phyloP scores from a whole-genome alignment of 1,140 invertebrate species.

The Triops longicaudatus region DNA sequence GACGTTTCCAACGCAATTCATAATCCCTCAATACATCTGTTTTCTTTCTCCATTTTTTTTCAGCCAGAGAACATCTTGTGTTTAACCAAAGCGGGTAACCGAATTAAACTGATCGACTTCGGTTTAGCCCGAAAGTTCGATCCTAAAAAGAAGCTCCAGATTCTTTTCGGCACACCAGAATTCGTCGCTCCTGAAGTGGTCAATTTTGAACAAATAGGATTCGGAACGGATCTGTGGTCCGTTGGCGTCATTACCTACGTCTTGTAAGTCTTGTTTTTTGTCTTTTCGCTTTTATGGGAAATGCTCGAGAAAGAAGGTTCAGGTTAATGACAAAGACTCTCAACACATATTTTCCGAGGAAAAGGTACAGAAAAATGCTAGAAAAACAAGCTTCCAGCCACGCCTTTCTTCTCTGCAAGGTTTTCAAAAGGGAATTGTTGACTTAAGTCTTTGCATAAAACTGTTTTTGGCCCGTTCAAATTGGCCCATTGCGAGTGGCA shows the following conservation, averaged over 20 bases:
- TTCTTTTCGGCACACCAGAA: slow-evolving; percentile 95
- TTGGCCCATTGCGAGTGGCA: neutral
- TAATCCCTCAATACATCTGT: slow-evolving; percentile 18
- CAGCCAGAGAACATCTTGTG: slow-evolving; percentile 97
- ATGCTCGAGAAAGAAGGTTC: neutral
- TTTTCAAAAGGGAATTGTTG: neutral
- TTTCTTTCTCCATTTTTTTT: slow-evolving; percentile 28
- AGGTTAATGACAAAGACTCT: neutral
- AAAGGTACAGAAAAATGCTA: neutral
- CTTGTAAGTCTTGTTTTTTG: slow-evolving; percentile 63
- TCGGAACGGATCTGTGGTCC: slow-evolving; percentile 95
- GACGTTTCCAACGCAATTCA: slow-evolving; percentile 18
- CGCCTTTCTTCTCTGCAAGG: neutral
- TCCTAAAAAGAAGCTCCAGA: slow-evolving; percentile 79
- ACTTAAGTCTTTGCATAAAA: neutral
- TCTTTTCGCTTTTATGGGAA: neutral
- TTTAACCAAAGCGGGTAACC: slow-evolving; percentile 84
- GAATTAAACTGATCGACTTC: slow-evolving; percentile 97
- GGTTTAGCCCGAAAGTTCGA: slow-evolving; percentile 87
- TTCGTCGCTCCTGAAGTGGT: slow-evolving; percentile 98
- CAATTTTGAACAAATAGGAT: slow-evolving; percentile 93
- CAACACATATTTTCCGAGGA: neutral
- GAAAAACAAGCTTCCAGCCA: neutral
- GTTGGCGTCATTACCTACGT: slow-evolving; percentile 96
- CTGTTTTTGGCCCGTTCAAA: slow-evolving; percentile 8